These are phyloP conservation scores for Edolisoma coerulescens DNA, from an alignment of 2,113 vertebrate species.

Conservation along the genomic window DNA sequence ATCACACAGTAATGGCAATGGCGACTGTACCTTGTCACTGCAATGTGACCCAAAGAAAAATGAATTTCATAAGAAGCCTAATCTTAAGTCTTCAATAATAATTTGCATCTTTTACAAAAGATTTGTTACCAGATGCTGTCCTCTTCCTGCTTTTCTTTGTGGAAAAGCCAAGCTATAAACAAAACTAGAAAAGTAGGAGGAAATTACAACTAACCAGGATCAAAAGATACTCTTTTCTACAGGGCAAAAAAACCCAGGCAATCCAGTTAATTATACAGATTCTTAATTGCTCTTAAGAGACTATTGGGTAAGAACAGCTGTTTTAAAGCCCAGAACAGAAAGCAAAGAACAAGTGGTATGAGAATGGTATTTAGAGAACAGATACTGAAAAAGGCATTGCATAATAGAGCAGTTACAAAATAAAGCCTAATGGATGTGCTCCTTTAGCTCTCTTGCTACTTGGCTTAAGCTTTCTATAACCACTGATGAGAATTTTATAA, in stretches of 20 bases:
- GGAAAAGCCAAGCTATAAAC: background rate
- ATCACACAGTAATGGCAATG: background rate
- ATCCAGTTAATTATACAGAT: conserved; percentile 15
- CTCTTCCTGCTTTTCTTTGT: background rate
- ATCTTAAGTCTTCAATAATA: background rate
- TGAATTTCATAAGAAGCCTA: background rate
- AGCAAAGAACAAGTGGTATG: background rate
- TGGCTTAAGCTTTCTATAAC: background rate
- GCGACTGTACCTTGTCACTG: accelerated
- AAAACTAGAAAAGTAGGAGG: background rate
- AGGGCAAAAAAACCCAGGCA: background rate
- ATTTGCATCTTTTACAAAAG: background rate
- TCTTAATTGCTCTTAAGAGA: conserved; percentile 24
- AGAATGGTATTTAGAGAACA: background rate
- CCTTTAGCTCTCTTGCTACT: background rate
- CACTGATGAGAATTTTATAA: background rate
- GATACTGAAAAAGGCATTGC: background rate
- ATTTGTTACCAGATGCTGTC: background rate
- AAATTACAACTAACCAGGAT: background rate
- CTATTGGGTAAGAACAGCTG: background rate
- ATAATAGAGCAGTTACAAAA: background rate
- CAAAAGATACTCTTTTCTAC: background rate
- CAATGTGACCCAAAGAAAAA: background rate
- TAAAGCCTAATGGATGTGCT: background rate
- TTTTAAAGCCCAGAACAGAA: background rate